Evolutionary conservation across 37 sponge, comb jelly and placozoan species (phyloP).

Genomic region (Aphrocallistes beatrix): DNA sequence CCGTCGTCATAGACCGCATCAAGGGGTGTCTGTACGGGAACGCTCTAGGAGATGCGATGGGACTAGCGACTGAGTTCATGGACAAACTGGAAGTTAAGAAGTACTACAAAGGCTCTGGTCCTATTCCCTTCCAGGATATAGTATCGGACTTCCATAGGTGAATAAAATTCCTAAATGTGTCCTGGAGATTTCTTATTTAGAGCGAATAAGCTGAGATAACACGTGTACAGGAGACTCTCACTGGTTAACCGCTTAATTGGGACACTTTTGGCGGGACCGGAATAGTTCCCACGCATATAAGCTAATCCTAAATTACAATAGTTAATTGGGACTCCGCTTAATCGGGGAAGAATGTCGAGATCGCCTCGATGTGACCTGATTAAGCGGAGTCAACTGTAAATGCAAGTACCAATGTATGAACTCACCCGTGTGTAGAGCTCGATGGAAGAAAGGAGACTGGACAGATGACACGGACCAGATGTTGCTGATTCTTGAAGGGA

Average conservation of each 20-base stretch:
- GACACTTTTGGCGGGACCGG: no score
- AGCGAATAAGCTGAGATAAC: no score
- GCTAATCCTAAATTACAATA: no score
- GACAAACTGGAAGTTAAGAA: slow-evolving; percentile 27
- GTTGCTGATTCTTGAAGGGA: slow-evolving; percentile 59
- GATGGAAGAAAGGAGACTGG: slow-evolving; percentile 89
- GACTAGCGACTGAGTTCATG: slow-evolving; percentile 84
- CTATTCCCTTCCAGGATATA: slow-evolving; percentile 39
- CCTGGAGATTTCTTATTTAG: not conserved
- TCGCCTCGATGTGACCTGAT: no score
- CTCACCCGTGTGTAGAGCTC: not conserved
- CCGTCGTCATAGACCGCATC: slow-evolving; percentile 58
- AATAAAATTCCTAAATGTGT: not conserved
- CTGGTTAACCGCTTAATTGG: no score
- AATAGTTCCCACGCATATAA: no score
- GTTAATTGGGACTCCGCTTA: no score
- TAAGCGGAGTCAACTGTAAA: no score
- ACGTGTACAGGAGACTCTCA: no score
- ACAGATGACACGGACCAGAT: slow-evolving; percentile 96
- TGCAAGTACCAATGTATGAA: no score
- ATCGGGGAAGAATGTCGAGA: no score
- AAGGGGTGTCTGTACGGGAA: slow-evolving; percentile 80
- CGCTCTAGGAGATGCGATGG: slow-evolving; percentile 84
- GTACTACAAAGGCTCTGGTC: slow-evolving; percentile 49
- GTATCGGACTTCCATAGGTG: slow-evolving; percentile 74